A percentile compares a stretch with the other conserved stretches of the same genome.
phyloP scores from a whole-genome alignment of 2,888 invertebrate genomes.

The Protodeltote pygarga region DNA sequence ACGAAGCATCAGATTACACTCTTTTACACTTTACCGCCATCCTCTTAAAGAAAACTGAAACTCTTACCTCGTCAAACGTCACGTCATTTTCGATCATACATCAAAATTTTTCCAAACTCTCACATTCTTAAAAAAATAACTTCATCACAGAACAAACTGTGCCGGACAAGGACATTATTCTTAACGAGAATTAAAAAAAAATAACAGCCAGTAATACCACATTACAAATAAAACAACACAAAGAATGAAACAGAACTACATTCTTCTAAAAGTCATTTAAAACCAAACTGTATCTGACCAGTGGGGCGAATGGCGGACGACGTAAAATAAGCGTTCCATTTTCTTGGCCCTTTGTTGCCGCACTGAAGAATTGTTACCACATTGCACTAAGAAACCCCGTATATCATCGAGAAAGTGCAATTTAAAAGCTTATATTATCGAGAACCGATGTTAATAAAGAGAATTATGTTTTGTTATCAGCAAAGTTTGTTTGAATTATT shows the following conservation, averaged over 20 bases:
- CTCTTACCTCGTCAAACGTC: background rate
- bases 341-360: constrained; percentile 47
- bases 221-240: constrained; percentile 20
- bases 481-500: constrained; percentile 21
- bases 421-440: constrained; percentile 38
- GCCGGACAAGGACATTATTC: constrained; percentile 18
- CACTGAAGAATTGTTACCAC: constrained; percentile 41
- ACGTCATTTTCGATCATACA: background rate
- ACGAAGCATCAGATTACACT: background rate
- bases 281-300: constrained; percentile 52
- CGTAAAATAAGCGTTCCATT: constrained; percentile 45
- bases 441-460: constrained; percentile 17
- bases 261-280: constrained; percentile 54
- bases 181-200: constrained; percentile 24
- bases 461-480: constrained; percentile 26
- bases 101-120: background rate
- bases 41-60: background rate
- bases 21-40: background rate
- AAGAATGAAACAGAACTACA: constrained; percentile 29
- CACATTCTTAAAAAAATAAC: background rate
- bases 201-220: constrained; percentile 26
- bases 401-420: constrained; percentile 46
- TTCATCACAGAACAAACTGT: background rate
- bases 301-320: constrained; percentile 29
- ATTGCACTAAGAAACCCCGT: constrained; percentile 38